phyloP scores from a whole-genome alignment of 2,888 invertebrate species.

The Habroteleia sp. region DNA sequence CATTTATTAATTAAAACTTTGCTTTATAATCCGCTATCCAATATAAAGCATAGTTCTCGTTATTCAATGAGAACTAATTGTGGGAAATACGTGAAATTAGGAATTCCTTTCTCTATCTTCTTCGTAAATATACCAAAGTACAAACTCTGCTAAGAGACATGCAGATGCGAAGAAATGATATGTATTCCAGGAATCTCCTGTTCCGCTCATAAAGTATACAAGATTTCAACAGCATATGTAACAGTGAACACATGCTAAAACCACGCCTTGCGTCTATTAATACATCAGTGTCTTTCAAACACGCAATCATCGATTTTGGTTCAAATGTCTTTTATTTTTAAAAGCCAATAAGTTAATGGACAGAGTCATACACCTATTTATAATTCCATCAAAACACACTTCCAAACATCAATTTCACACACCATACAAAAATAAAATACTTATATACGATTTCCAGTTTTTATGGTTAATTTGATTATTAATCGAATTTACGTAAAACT shows the following conservation, averaged over 20 bases:
- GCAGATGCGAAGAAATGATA: constrained; percentile 39
- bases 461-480: too few species aligned
- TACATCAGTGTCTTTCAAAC: constrained; percentile 58
- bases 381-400: constrained; percentile 22
- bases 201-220: constrained; percentile 50
- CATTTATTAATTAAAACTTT: too few species aligned
- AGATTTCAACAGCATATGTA: constrained; percentile 51
- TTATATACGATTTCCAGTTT: too few species aligned
- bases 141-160: constrained; percentile 19
- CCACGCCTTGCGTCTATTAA: constrained; percentile 63
- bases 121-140: constrained; percentile 8
- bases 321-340: constrained; percentile 10
- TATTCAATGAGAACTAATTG: too few species aligned
- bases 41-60: too few species aligned
- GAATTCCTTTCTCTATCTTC: constrained; percentile 1
- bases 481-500: too few species aligned
- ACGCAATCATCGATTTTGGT: constrained; percentile 52
- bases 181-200: constrained; percentile 41
- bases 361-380: constrained; percentile 17
- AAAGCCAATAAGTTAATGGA: constrained; percentile 45
- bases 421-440: too few species aligned
- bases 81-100: too few species aligned
- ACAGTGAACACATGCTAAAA: constrained; percentile 53
- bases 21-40: too few species aligned
- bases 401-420: too few species aligned